These are phyloP conservation scores for Xanthia icteritia DNA, from an alignment of 2,888 invertebrate species.

Conservation along the genomic window DNA sequence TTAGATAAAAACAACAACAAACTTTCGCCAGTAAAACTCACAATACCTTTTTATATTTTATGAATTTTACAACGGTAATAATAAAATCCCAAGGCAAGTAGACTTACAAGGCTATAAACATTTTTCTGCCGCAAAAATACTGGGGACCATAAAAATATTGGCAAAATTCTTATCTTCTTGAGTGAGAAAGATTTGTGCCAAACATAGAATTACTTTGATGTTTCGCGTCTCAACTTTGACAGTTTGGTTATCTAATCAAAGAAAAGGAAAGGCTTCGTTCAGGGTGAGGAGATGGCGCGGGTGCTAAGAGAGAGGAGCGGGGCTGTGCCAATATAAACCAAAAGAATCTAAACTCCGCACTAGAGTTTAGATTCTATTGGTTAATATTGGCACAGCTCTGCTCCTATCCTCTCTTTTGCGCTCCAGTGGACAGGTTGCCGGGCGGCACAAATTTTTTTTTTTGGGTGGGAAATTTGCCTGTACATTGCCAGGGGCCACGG, in stretches of 20 bases:
- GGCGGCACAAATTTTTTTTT: no score
- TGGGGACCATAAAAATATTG: slow-evolving; percentile 53
- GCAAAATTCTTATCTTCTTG: slow-evolving; percentile 50
- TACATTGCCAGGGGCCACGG: no score
- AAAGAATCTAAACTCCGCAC: no score
- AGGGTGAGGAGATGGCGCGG: neutral
- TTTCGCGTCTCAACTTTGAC: slow-evolving; percentile 61
- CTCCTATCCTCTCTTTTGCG: no score
- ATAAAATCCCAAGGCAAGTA: slow-evolving; percentile 54
- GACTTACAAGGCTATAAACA: slow-evolving; percentile 53
- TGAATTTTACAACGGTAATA: slow-evolving; percentile 58
- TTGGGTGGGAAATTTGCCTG: no score
- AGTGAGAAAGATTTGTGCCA: slow-evolving; percentile 47
- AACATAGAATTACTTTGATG: slow-evolving; percentile 58
- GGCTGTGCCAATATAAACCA: no score
- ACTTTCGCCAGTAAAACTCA: slow-evolving; percentile 50
- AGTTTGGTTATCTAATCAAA: slow-evolving; percentile 67
- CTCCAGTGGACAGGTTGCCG: no score
- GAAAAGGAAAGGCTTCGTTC: slow-evolving; percentile 19
- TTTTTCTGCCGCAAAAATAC: slow-evolving; percentile 47
- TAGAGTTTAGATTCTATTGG: no score
- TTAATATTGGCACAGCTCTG: no score
- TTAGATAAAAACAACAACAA: slow-evolving; percentile 52
- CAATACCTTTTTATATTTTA: slow-evolving; percentile 56
- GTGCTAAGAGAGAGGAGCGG: no score